Percentiles rank a stretch among this genome's conserved stretches.
These are phyloP conservation scores for Microtus oregoni DNA, from an alignment of 2,113 vertebrate genomes.

Conservation along the genomic window DNA sequence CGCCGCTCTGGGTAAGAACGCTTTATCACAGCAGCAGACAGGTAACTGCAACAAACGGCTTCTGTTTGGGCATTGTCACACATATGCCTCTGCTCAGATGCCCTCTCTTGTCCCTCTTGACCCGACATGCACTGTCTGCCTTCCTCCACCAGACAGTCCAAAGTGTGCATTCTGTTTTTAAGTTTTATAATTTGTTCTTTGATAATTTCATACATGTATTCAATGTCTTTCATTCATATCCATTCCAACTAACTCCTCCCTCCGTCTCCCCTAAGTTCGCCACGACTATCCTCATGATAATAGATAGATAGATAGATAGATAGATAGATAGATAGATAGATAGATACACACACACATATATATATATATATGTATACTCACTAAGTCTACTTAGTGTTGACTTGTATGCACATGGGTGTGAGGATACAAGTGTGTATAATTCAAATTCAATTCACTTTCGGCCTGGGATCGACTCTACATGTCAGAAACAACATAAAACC, in stretches of 20 bases:
- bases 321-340: too few relatives aligned
- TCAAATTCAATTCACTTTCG: constrained; percentile 16
- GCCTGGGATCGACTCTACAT: background rate
- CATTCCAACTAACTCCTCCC: background rate
- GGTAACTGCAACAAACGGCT: background rate
- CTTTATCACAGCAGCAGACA: background rate
- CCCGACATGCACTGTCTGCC: too few relatives aligned
- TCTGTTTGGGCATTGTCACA: background rate
- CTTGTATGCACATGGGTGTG: background rate
- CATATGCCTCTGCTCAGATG: too few relatives aligned
- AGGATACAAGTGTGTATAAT: background rate
- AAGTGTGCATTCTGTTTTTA: background rate
- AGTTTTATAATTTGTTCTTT: background rate
- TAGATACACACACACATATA: too few relatives aligned
- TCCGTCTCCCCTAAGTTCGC: background rate
- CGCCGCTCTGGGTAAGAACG: background rate
- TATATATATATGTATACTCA: too few relatives aligned
- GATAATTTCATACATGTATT: background rate
- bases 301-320: too few relatives aligned
- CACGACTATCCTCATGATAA: rapidly evolving
- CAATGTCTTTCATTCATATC: background rate
- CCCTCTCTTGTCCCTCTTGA: background rate
- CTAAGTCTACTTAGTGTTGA: background rate
- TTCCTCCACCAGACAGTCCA: background rate
- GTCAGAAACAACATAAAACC: background rate